Conservation (phyloP, 2,888 invertebrate species). For the Patella ulyssiponensis region DNA sequence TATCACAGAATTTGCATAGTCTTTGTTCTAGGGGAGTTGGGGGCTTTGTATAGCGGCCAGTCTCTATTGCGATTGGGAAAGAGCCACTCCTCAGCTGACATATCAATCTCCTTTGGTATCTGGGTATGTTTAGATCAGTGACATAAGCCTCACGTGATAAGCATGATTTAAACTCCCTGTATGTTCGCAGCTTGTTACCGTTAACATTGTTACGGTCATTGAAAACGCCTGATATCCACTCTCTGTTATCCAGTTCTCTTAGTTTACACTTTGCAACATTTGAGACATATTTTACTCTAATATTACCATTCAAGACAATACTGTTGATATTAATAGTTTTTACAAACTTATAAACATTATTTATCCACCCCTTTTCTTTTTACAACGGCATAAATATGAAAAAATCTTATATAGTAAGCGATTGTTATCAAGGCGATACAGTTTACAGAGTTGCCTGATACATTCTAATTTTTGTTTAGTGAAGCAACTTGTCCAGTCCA, state of each 20-base stretch:
- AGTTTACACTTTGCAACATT: too few species aligned
- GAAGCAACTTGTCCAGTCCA: conserved; percentile 1
- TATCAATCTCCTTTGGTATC: not conserved
- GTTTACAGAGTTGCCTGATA: not conserved
- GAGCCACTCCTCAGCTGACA: too few species aligned
- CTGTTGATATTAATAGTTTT: too few species aligned
- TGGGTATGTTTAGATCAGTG: not conserved
- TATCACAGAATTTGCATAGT: too few species aligned
- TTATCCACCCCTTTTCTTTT: too few species aligned
- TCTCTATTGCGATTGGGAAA: not conserved
- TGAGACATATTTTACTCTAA: too few species aligned
- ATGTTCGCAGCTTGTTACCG: not conserved
- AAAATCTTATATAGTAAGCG: not conserved
- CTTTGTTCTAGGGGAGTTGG: too few species aligned
- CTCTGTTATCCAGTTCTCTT: too few species aligned
- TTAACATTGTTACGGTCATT: not conserved
- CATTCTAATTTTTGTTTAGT: conserved; percentile 1
- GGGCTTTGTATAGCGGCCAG: too few species aligned
- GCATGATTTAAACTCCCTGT: not conserved
- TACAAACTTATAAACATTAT: too few species aligned
- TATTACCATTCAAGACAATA: too few species aligned
- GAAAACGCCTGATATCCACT: not conserved
- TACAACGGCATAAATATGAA: not conserved
- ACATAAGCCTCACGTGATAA: not conserved
- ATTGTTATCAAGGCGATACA: not conserved